phyloP scores from a whole-genome alignment of 64 coral and sea anemone species.

The Montipora foliosa region DNA sequence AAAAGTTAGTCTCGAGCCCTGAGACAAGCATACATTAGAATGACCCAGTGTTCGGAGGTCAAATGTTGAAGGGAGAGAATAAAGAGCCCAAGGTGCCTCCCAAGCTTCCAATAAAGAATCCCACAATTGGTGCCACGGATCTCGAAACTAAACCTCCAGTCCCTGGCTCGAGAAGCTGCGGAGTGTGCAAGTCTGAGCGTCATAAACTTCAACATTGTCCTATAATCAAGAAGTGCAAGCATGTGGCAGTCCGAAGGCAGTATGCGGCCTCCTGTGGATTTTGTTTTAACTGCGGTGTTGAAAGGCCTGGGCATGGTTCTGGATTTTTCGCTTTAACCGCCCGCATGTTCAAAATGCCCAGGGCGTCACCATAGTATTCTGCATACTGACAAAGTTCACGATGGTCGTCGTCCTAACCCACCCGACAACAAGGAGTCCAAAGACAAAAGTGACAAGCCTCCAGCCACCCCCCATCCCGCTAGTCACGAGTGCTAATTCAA shows the following conservation, averaged over 20 bases:
- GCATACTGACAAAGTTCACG: constrained; percentile 28
- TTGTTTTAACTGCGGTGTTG: constrained; percentile 47
- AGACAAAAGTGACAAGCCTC: constrained; percentile 11
- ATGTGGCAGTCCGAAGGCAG: constrained; percentile 55
- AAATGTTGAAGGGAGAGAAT: constrained; percentile 23
- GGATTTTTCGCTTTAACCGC: constrained; percentile 46
- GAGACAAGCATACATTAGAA: no score
- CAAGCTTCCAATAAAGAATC: not conserved
- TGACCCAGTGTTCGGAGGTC: no score
- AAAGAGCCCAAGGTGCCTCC: constrained; percentile 23
- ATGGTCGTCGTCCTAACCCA: constrained; percentile 5
- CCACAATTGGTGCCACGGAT: constrained; percentile 10
- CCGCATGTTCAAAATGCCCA: no score
- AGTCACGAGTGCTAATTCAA: not conserved
- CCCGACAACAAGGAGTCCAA: constrained; percentile 6
- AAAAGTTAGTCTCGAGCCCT: no score
- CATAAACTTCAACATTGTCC: constrained; percentile 74
- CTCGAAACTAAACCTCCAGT: not conserved
- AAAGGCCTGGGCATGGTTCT: no score
- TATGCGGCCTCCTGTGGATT: constrained; percentile 58
- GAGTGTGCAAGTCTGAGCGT: constrained; percentile 55
- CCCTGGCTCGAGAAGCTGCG: not conserved
- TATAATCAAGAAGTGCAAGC: constrained; percentile 60
- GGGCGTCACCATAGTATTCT: no score
- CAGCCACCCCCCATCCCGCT: not conserved